Evolutionary conservation across 2,797 vertebrate genomes (phyloP), one percentile per base, ranked within the genome.

Genomic region (Momotus momota): DNA sequence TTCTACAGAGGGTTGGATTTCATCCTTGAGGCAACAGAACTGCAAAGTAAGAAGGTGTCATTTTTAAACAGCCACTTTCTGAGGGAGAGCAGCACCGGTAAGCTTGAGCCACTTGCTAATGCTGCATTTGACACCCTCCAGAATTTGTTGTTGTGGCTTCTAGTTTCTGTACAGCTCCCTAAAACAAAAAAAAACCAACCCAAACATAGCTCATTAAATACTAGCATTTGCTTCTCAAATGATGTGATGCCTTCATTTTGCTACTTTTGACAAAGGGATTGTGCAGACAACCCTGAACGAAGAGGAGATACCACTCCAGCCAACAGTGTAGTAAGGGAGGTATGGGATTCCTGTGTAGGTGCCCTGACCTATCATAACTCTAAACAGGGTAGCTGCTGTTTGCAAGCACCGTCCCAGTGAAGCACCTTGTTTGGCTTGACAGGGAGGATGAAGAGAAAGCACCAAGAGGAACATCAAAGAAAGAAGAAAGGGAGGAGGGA

Each of bases 391-490:
- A 58, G 67, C 33, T 75, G 45, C 45, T 83, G 31, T 93, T 89
- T 60, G 78, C 83, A 71, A 31, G 64, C 87, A 60, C 38, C 51
- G 92, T 22, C 61, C 81, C 51, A 62, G 10, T 19, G 67, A 51
- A 86, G 17, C 27, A 33, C 33, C 33, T 86, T 54, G 29, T 38
- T 58, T 75, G 70, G 55, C 81, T 75, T 94, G 71, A 33, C 87
- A 81, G 73, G 81, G 85, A 81, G 72, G 57, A 57, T 88, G 74
- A 90, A 82, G n/a, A 91, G 88, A 92, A 92, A 83, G 74, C 46
- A 88, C 77, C 41, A 55, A 72, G 78, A 62, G 41, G 48, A 93
- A 66, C 51, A 65, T 46, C 57, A 93, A 86, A 80, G 77, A 64
- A 86, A 64, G 49, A 74, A 72, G 31, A 78, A 65, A 67, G 70